Conservation (phyloP, 2,888 invertebrate genomes). For the Drosophila birchii region DNA sequence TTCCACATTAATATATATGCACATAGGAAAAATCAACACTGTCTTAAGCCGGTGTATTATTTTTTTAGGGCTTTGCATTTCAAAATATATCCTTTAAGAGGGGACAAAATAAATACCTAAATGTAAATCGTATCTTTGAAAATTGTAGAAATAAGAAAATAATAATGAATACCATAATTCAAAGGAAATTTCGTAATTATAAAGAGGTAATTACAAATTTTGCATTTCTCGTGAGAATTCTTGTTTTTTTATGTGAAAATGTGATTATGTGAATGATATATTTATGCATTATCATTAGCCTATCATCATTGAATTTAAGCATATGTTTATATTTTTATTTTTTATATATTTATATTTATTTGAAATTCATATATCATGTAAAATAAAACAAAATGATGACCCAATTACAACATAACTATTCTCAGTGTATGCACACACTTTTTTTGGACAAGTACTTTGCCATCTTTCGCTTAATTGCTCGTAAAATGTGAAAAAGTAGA, state of each 20-base stretch:
- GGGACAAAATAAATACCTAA: background rate
- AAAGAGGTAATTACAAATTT: background rate
- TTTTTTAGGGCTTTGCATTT: background rate
- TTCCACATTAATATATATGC: constrained; percentile 21
- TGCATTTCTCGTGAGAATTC: too few species aligned
- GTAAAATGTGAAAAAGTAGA: constrained; percentile 65
- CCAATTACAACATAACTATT: background rate
- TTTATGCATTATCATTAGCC: background rate
- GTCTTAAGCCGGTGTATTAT: background rate
- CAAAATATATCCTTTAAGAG: background rate
- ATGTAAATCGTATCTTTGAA: too few species aligned
- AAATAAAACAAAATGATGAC: background rate
- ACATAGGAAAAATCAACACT: constrained; percentile 13
- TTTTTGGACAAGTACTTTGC: constrained; percentile 59
- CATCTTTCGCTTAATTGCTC: constrained; percentile 76
- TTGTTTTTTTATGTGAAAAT: too few species aligned
- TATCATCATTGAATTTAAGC: background rate
- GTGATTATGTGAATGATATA: too few species aligned
- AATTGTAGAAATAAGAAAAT: background rate
- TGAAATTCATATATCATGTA: background rate
- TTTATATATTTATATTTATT: background rate
- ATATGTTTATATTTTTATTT: too few species aligned
- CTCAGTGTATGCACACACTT: constrained; percentile 26
- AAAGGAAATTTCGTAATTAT: background rate
- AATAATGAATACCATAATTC: background rate